Percentiles rank a stretch among this genome's conserved stretches.
Conservation (phyloP, 2,888 invertebrate species). For the Acleris cristana region DNA sequence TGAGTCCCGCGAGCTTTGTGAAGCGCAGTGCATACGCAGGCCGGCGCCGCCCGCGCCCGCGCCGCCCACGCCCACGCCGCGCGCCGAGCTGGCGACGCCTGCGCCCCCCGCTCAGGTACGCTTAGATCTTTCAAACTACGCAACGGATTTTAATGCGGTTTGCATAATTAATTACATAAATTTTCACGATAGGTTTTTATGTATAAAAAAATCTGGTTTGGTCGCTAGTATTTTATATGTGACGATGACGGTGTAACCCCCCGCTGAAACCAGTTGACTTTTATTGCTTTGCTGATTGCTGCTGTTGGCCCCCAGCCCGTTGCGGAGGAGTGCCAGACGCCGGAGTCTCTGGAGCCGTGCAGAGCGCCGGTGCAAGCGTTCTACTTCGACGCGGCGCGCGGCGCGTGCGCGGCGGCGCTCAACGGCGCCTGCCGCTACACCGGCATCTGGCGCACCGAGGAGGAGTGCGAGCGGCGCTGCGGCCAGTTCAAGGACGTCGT, state of each 20-base stretch:
- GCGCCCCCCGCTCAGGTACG: not conserved
- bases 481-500: slow-evolving; percentile 86
- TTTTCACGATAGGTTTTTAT: too few relatives aligned
- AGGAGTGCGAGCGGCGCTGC: slow-evolving; percentile 91
- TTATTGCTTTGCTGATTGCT: not conserved
- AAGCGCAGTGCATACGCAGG: slow-evolving; percentile 76
- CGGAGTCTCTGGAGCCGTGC: slow-evolving; percentile 88
- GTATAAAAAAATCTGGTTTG: too few relatives aligned
- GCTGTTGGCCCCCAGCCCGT: slow-evolving; percentile 36
- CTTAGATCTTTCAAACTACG: too few relatives aligned
- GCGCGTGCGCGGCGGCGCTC: slow-evolving; percentile 85
- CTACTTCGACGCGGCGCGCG: slow-evolving; percentile 87
- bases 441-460: slow-evolving; percentile 89
- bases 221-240: too few relatives aligned
- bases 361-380: slow-evolving; percentile 86
- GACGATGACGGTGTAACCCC: too few relatives aligned
- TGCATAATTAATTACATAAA: too few relatives aligned
- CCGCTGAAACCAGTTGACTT: too few relatives aligned
- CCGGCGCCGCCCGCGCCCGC: slow-evolving; percentile 37
- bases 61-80: not conserved
- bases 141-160: too few relatives aligned
- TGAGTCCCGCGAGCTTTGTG: slow-evolving; percentile 83
- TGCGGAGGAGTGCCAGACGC: slow-evolving; percentile 82
- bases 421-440: slow-evolving; percentile 86
- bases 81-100: not conserved